Base-by-base conservation (phyloP, 1,140 invertebrate species). In the Drusus annulatus region DNA sequence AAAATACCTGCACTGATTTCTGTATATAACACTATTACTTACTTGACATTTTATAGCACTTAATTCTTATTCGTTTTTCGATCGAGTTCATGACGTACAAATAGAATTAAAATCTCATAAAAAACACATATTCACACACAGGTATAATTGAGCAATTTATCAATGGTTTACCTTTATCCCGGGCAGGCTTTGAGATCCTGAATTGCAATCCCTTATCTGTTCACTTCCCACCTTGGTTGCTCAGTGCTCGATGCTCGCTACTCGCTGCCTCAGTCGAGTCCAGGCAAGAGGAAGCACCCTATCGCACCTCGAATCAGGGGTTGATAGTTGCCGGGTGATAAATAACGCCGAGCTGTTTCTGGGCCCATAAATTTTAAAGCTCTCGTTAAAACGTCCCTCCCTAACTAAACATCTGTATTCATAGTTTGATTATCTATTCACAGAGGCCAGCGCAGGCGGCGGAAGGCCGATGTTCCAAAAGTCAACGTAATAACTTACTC, bases 341-440 rank as follows among this genome's bases (percentile, higher is more conserved):
- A 82, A 82, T 82, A 82, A 82, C 78, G 50, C 50, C 76, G 77
- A 75, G 81, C 78, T 77, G 62, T 74, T 68, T 76, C 77, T 56
- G 60, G 17, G 50, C 51, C 73, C 50, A 79, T 82, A 82, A 82
- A 82, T 82, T 82, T 76, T 78, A 78, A 25, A 80, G 71, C 60
- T 78, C 76, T 78, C 74, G 76, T 80, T 80, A 80, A 80, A 80
- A 71, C 65, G 65, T 75, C 65, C 76, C 17, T 60, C 28, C 36
- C 52, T 78, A 78, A 75, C 80, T 78, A 74, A 81, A 81, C 80
- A 81, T 81, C 76, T 77, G 78, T 82, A 82, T 82, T 82, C 78
- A 82, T 82, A 82, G 81, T 82, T 80, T 80, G 78, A 82, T 82
- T 82, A 82, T 77, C 78, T 82, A 80, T 82, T 82, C 81, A 82